phyloP scores from a whole-genome alignment of 2,797 vertebrate species.

The Dermochelys coriacea region DNA sequence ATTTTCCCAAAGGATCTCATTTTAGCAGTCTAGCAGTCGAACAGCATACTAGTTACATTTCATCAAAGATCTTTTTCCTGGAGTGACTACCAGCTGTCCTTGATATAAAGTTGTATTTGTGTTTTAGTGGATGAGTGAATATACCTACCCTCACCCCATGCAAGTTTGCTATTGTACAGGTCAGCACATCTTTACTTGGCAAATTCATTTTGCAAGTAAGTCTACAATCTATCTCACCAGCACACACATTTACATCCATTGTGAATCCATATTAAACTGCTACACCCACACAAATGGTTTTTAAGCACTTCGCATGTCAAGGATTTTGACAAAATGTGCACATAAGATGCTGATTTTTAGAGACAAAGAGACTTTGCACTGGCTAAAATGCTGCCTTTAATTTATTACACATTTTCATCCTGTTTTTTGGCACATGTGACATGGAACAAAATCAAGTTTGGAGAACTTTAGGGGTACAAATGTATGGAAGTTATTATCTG shows the following conservation, averaged over 20 bases:
- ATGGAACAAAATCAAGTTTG: neutral
- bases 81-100: neutral
- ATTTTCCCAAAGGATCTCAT: neutral
- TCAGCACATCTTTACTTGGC: neutral
- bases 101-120: neutral
- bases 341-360: neutral
- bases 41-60: neutral
- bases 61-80: neutral
- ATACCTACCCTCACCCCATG: neutral
- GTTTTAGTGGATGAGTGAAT: neutral
- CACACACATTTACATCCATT: neutral
- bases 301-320: neutral
- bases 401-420: neutral
- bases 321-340: neutral
- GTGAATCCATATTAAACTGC: neutral
- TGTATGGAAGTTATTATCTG: neutral
- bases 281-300: neutral
- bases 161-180: neutral
- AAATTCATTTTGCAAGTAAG: neutral
- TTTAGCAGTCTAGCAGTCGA: neutral
- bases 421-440: neutral
- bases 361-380: neutral
- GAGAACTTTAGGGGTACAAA: neutral
- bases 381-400: neutral
- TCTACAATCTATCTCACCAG: neutral